Conservation (phyloP, 2,888 invertebrate species). For the Alloscopus bannaensis region DNA sequence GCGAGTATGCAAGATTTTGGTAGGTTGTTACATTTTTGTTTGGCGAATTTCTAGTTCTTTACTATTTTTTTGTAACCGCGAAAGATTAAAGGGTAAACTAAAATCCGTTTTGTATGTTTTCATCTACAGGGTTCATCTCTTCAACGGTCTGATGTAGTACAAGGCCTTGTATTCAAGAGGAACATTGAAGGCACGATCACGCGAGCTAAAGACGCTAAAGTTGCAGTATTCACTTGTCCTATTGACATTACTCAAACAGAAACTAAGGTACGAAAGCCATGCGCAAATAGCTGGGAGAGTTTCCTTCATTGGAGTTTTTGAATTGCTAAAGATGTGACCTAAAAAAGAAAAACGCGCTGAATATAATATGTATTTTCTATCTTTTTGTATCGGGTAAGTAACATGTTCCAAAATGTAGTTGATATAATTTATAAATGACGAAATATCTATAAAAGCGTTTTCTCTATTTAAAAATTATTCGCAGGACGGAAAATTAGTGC, state of each 20-base stretch:
- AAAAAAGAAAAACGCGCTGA: no score
- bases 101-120: conserved; percentile 20
- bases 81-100: not conserved
- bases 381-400: no score
- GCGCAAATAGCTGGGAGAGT: not conserved
- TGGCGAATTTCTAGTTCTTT: not conserved
- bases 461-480: no score
- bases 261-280: conserved; percentile 81
- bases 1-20: conserved; percentile 89
- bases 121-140: conserved; percentile 86
- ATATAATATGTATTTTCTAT: no score
- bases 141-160: conserved; percentile 82
- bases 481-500: conserved; percentile 81
- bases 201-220: conserved; percentile 86
- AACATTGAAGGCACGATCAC: conserved; percentile 94
- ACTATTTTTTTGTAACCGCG: no score
- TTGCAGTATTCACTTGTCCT: conserved; percentile 96
- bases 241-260: conserved; percentile 98
- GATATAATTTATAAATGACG: no score
- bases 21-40: conserved; percentile 53
- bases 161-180: conserved; percentile 98
- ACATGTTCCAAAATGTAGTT: no score
- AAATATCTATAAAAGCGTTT: no score
- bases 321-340: no score
- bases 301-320: not conserved